Conservation (phyloP, 2,113 vertebrate species). For the Corvus moneduloides region DNA sequence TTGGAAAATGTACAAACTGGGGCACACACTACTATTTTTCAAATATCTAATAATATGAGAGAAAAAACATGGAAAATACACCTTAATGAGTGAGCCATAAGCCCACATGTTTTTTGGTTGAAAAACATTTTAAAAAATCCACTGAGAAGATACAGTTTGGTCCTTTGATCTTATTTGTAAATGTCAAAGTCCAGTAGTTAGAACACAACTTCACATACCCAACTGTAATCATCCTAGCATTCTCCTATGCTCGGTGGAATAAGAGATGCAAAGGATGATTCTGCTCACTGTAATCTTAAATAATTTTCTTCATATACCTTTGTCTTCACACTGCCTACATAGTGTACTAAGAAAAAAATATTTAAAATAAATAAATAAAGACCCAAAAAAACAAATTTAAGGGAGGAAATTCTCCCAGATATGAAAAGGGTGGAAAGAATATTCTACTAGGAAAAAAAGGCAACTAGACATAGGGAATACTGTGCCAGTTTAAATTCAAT, state of each 20-base stretch:
- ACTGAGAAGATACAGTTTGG: background rate
- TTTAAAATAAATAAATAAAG: too few relatives aligned
- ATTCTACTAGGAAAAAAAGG: background rate
- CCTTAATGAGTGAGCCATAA: background rate
- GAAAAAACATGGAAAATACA: background rate
- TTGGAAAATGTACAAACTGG: background rate
- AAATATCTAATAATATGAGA: background rate
- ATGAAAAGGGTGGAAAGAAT: background rate
- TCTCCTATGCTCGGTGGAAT: accelerated
- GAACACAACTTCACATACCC: background rate
- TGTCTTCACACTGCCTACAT: background rate
- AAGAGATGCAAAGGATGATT: background rate
- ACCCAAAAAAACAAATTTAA: accelerated
- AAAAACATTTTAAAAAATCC: background rate
- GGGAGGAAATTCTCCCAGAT: background rate
- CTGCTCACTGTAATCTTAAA: background rate
- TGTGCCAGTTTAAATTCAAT: background rate
- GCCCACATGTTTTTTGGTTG: background rate
- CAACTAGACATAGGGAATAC: background rate
- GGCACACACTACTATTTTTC: background rate
- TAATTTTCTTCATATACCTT: background rate
- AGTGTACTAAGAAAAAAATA: background rate
- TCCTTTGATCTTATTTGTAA: background rate
- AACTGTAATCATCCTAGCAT: background rate
- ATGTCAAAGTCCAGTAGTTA: background rate